Conservation (phyloP, 1,140 invertebrate genomes). For the Bombus confusus region DNA sequence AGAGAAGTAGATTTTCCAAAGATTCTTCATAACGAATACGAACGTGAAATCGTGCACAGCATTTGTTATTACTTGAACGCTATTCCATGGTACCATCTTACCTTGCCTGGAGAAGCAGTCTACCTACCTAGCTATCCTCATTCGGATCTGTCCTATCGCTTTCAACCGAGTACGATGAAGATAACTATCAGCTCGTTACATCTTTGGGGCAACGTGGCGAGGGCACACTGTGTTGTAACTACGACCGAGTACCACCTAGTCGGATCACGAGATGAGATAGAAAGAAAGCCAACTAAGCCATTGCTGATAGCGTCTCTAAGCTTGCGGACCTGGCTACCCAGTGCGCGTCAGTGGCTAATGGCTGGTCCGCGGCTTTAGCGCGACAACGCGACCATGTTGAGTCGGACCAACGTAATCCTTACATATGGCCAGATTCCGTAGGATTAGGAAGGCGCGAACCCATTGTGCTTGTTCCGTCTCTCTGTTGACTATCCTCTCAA, state of each 20-base stretch:
- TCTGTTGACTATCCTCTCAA: slow-evolving; percentile 53
- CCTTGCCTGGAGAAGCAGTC: slow-evolving; percentile 48
- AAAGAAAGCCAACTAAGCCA: slow-evolving; percentile 73
- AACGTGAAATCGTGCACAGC: slow-evolving; percentile 25
- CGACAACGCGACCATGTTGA: slow-evolving; percentile 67
- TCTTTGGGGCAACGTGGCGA: slow-evolving; percentile 56
- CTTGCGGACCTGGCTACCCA: slow-evolving; percentile 56
- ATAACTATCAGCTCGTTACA: slow-evolving; percentile 77
- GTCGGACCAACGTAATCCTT: slow-evolving; percentile 76
- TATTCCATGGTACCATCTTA: slow-evolving; percentile 43
- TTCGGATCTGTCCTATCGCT: slow-evolving; percentile 61
- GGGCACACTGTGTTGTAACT: slow-evolving; percentile 51
- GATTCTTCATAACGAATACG: slow-evolving; percentile 32
- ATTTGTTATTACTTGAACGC: slow-evolving; percentile 36
- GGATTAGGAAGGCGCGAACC: slow-evolving; percentile 73
- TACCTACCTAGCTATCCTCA: slow-evolving; percentile 41
- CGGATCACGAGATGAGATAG: slow-evolving; percentile 72
- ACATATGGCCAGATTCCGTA: slow-evolving; percentile 73
- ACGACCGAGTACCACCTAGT: slow-evolving; percentile 66
- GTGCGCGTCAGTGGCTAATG: slow-evolving; percentile 68
- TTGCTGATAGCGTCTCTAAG: slow-evolving; percentile 75
- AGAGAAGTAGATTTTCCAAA: not conserved
- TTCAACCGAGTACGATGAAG: slow-evolving; percentile 68
- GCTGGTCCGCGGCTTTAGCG: slow-evolving; percentile 66
- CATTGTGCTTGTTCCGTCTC: slow-evolving; percentile 68